A percentile compares a stretch with the other conserved stretches of the same genome.
phyloP scores from a whole-genome alignment of 2,113 vertebrate genomes.

The Gnathonemus echidnorhynchus region DNA sequence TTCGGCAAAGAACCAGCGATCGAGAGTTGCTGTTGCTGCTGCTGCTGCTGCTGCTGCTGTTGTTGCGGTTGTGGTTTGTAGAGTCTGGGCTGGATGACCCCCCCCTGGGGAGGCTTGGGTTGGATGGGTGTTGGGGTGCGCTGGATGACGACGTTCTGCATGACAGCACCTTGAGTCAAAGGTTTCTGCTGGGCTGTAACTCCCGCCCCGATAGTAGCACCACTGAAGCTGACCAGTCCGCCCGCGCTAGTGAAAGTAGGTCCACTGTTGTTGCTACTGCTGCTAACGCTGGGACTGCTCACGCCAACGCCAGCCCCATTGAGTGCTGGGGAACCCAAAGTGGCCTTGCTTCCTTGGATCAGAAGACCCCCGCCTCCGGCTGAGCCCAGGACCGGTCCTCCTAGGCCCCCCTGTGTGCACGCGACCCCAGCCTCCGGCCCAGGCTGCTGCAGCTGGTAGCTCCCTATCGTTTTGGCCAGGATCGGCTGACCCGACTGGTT shows the following conservation, averaged over 20 bases:
- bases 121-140: conserved; percentile 92
- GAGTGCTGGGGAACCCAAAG: conserved; percentile 72
- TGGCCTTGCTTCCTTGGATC: conserved; percentile 75
- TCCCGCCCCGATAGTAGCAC: conserved; percentile 49
- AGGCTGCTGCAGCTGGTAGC: conserved; percentile 77
- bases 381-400: conserved; percentile 56
- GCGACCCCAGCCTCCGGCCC: conserved; percentile 60
- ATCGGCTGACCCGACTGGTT: conserved; percentile 82
- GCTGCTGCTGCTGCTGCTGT: conserved; percentile 44
- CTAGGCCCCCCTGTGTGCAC: conserved; percentile 62
- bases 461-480: conserved; percentile 77
- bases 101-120: conserved; percentile 78
- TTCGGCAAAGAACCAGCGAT: conserved; percentile 70
- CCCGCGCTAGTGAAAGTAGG: conserved; percentile 52
- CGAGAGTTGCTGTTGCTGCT: conserved; percentile 47
- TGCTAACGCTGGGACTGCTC: conserved; percentile 47
- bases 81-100: conserved; percentile 77
- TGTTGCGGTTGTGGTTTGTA: conserved; percentile 62
- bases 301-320: conserved; percentile 61
- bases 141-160: conserved; percentile 89
- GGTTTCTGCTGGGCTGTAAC: conserved; percentile 44
- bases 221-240: conserved; percentile 59
- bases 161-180: conserved; percentile 67
- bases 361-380: conserved; percentile 62
- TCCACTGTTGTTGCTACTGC: conserved; percentile 51